Percentiles rank a stretch among this genome's conserved stretches.
Evolutionary conservation across 2,888 invertebrate species (phyloP).

Genomic region (Sycophila texana): DNA sequence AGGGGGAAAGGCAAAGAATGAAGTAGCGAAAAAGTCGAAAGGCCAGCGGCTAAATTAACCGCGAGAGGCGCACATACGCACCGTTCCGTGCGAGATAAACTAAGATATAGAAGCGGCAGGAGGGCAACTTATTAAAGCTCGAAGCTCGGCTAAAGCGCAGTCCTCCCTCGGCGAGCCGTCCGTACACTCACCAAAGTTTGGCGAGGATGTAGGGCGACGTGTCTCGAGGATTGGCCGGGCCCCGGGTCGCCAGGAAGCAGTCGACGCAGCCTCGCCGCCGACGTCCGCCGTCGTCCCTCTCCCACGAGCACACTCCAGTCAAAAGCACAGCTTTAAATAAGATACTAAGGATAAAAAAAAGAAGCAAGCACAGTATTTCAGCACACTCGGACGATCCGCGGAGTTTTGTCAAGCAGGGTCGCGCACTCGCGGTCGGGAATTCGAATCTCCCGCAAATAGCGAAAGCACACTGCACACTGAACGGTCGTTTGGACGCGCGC

Average conservation of each 20-base stretch:
- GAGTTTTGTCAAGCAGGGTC: neutral
- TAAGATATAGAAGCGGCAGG: too few relatives aligned
- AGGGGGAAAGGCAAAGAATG: too few relatives aligned
- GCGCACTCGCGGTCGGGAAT: neutral
- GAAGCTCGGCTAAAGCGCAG: too few relatives aligned
- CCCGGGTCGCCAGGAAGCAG: neutral
- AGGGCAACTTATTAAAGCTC: too few relatives aligned
- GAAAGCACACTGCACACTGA: neutral
- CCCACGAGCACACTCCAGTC: neutral
- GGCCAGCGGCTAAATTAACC: neutral
- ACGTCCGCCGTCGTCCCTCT: neutral
- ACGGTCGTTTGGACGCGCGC: neutral
- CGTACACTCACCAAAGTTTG: slow-evolving; percentile 54
- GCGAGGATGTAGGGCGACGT: slow-evolving; percentile 58
- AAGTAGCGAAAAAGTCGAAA: neutral
- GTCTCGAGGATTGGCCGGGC: slow-evolving; percentile 33
- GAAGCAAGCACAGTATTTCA: neutral
- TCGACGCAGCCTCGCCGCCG: slow-evolving; percentile 20
- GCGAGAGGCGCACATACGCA: neutral
- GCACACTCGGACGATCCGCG: neutral
- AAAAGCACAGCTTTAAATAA: neutral
- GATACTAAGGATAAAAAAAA: neutral
- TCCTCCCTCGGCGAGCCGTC: too few relatives aligned
- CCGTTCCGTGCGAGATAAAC: too few relatives aligned
- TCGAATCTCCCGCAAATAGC: neutral